Base-by-base conservation (phyloP, 2,888 invertebrate genomes). In the Brachyptera risi region DNA sequence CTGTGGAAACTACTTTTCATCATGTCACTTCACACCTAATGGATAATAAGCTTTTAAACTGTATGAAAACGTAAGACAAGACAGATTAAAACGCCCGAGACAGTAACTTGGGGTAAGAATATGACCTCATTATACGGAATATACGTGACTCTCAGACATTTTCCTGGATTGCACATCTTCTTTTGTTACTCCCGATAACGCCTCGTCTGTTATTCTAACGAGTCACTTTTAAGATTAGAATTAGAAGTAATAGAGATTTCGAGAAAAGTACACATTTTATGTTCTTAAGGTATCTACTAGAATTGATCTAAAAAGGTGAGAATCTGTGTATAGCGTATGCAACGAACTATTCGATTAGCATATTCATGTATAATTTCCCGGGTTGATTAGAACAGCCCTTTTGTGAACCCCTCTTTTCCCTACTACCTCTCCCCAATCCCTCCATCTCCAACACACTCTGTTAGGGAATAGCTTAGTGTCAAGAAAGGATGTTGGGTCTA, bases 181-280 rank as follows among this genome's bases (percentile, higher is more conserved):
- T n/a, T 40, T 40, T 40, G 40, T 40, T 40, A 4, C 40, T 31
- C 9, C 11, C 3, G 47, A 47, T 47, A 47, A 47, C 47, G 42
- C 27, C 26, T 59, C 60, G 54, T 60, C 54, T 54, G 60, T 40
- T 60, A 60, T 54, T 54, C 60, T 56, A 60, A 60, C 38, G 60
- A 60, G 42, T 42, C 21, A 54, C 42, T 54, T 60, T 60, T 54
- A 31, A 42, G 60, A 54, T 54, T 42, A 35, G 54, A 42, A 27
- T 59, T 38, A 60, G 60, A 60, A 38, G 44, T 60, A 60, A 56
- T 31, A 54, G 40, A 27, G 7, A 13, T 50, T 24, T 31, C n/a
- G n/a, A 42, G 21, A 59, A 31, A 37, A 40, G 50, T 24, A 21
- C 15, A 1, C 38, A 1, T 17, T 26, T n/a, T n/a, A n/a, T n/a